Base-by-base conservation (phyloP, 2,797 vertebrate genomes). In the Characodon lateralis region DNA sequence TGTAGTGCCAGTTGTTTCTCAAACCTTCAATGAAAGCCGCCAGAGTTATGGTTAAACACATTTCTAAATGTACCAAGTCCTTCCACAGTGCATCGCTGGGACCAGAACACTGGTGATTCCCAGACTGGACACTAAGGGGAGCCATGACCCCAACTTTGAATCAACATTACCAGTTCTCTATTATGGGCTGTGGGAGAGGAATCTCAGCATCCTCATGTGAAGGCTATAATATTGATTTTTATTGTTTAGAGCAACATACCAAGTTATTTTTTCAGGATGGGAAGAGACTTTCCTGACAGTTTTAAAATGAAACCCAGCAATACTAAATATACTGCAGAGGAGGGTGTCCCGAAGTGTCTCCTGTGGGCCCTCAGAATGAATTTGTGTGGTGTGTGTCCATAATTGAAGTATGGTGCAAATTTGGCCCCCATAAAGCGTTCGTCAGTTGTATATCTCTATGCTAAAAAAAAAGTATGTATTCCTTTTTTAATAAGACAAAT, bases 71-170 rank as follows among this genome's bases (percentile, higher is more conserved):
- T 35, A 9, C 61, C 7, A 7, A 39, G 61, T 65, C 39, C 35
- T 39, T 39, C 16, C 18, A 35, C 24, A 24, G 53, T 56, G 22
- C 55, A n/a, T 58, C 20, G 9, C 31, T 65, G 63, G 39, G 35
- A 41, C 41, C 63, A 66, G 20, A 5, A 39, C 31, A 65, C 20
- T 22, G 41, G 1, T 78, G 74, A 8, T 18, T 78, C 78, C 26
- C 0, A 2, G 5, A 59, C 2, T 0, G 55, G 41, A 39, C 93
- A 90, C 74, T 78, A 88, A 85, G 75, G 78, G 89, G 91, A n/a
- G 84, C 82, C 78, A 41, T 35, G 26, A 71, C 39, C 48, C 59
- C 65, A 76, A 0, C 26, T 59, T 6, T 81, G 66, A 41, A 31
- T 51, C 13, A 14, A 1, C 43, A 22, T 46, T 66, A 48, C 68